Evolutionary conservation across 2,113 vertebrate genomes (phyloP).

Genomic region (Chamaea fasciata): DNA sequence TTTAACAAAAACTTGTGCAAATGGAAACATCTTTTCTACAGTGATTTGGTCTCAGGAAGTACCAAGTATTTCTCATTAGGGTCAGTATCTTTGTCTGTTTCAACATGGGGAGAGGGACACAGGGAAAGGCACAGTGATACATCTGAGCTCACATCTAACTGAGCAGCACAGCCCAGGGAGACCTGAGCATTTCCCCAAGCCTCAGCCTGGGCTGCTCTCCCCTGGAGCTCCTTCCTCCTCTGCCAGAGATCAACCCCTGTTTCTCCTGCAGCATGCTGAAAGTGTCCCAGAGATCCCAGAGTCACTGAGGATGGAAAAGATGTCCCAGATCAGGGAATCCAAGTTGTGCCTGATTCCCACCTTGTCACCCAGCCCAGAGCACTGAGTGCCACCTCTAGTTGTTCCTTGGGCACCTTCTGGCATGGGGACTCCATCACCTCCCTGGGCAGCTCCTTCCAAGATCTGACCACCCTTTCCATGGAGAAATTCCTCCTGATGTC

Average conservation of each 20-base stretch:
- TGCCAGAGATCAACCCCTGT: fast-evolving
- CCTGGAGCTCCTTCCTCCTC: neutral
- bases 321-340: neutral
- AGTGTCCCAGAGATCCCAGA: neutral
- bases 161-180: neutral
- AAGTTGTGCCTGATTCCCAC: neutral
- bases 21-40: neutral
- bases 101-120: fast-evolving
- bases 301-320: neutral
- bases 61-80: neutral
- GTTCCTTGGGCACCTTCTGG: neutral
- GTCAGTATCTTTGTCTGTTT: too few species aligned
- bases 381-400: neutral
- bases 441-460: neutral
- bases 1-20: neutral
- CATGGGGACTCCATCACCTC: fast-evolving
- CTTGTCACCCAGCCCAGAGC: neutral
- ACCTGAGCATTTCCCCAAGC: neutral
- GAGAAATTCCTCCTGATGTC: neutral
- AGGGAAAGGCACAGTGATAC: fast-evolving
- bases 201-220: neutral
- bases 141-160: fast-evolving
- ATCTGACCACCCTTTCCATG: neutral
- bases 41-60: neutral
- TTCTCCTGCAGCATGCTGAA: neutral